A percentile compares a stretch with the other conserved stretches of the same genome.
phyloP scores from a whole-genome alignment of 2,888 invertebrate species.

The Cheilosia grossa region DNA sequence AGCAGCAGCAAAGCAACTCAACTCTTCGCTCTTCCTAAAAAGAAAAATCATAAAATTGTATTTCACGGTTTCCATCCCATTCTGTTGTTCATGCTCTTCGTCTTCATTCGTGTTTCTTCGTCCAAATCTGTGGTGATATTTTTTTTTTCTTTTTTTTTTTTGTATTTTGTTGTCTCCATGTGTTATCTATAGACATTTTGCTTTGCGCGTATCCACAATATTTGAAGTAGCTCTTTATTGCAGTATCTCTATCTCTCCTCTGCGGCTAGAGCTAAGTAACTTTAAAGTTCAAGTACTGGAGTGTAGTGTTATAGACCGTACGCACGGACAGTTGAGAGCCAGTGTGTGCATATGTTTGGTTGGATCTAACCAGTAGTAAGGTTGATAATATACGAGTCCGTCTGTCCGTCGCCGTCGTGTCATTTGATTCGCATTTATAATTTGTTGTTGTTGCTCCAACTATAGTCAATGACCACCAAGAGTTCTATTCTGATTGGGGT shows the following conservation, averaged over 20 bases:
- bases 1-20: constrained; percentile 1
- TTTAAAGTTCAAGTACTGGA: constrained; percentile 68
- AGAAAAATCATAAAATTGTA: neutral
- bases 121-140: constrained; percentile 37
- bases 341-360: constrained; percentile 8
- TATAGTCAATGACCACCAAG: constrained; percentile 72
- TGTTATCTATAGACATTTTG: constrained; percentile 18
- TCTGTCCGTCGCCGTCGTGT: constrained; percentile 21
- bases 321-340: constrained; percentile 24
- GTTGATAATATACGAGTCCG: constrained; percentile 27
- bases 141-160: constrained; percentile 23
- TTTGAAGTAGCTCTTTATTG: constrained; percentile 54
- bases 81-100: constrained; percentile 30
- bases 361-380: constrained; percentile 24
- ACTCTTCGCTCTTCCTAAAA: constrained; percentile 41
- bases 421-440: constrained; percentile 50
- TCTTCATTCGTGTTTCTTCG: constrained; percentile 23
- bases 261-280: constrained; percentile 51
- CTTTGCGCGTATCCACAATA: constrained; percentile 46
- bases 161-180: constrained; percentile 13
- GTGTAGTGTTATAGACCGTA: neutral
- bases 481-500: constrained; percentile 73
- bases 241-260: constrained; percentile 50
- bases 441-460: constrained; percentile 36
- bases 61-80: constrained; percentile 49